Evolutionary conservation across 2,113 vertebrate genomes (phyloP), one percentile per base, ranked within the genome.

Genomic region (Butastur rufipennis): DNA sequence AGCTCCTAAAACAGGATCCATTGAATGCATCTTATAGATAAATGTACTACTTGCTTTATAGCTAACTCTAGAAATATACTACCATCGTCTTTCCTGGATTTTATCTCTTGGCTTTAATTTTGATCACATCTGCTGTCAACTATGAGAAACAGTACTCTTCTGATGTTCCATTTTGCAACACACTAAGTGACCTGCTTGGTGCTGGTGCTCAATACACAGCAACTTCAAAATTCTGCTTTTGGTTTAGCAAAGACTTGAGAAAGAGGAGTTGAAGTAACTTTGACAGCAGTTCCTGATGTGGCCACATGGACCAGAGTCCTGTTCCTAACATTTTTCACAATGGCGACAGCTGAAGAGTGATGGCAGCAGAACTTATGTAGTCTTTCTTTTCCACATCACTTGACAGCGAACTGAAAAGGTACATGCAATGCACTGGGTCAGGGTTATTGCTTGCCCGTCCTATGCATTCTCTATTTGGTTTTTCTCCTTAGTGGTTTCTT

Each of bases 361-460:
- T 14, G 23, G 25, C 29, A 83, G 36, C 27, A 78, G 55, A 47
- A 61, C 20, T 68, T 32, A 38, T 1, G 1, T 4, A 29, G 18
- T 8, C 31, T 80, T 55, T 59, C 23, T 75, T 75, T 68, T 47
- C 4, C 2, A 5, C 25, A 1, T n/a, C 0, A 0, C 9, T 32
- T 47, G 9, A 72, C 16, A 66, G 17, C 5, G 29, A 85, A 87
- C 3, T 2, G 29, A 61, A 11, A 45, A 73, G 19, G 29, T 19
- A 19, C 6, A 3, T 38, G 25, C 22, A 70, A 20, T 1, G 15
- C 47, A 48, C 18, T 42, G 82, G 18, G 32, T 36, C 18, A 56
- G 11, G 4, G 25, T 53, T 83, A 72, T n/a, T 84, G 31, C 31
- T 79, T 53, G 16, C 63, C 40, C 78, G 17, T 18, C 65, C 38